Evolutionary conservation across 2,888 invertebrate species (phyloP), one percentile per base, ranked within the genome.

Genomic region (Leptinotarsa peninsularis): DNA sequence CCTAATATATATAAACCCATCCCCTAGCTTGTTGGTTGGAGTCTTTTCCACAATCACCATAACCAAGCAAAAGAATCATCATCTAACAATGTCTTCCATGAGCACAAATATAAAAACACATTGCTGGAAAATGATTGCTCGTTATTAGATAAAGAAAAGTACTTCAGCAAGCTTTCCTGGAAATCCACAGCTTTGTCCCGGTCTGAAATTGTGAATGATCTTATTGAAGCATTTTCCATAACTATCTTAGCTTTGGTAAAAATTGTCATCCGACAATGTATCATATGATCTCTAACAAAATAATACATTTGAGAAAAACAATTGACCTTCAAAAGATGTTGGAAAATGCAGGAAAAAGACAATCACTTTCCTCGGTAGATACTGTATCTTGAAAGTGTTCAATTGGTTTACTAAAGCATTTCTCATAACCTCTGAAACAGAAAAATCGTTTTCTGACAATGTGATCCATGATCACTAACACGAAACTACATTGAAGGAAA

Each of bases 211-310:
- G 21, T 23, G 23, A 58, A 23, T 13, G 21, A 58, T 14, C 13
- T 58, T 18, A 21, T 18, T 14, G 58, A 58, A 58, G 18, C 21
- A 58, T 58, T 58, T 58, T 18, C 21, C 58, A 18, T 14, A 58
- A 10, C 18, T 13, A 18, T 18, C 18, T 58, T 18, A 18, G 17
- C 58, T 21, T n/a, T 18, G 7, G 15, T 15, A 27, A 69, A 69
- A 23, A 23, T 10, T 5, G 21, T 69, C 18, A 10, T 27, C 33
- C 54, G 10, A 23, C 33, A 15, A 49, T 54, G 27, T 49, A 18
- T 56, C n/a, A 49, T 49, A 49, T 67, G 72, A 73, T 73, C n/a
- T 54, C 72, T 73, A 67, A 73, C 72, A 67, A 43, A 58, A 54
- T n/a, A 58, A 17, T 58, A 58, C 7, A 58, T 14, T 18, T 13